Evolutionary conservation across 2,797 vertebrate genomes (phyloP), one percentile per base, ranked within the genome.

Genomic region (Lepilemur septentrionalis): DNA sequence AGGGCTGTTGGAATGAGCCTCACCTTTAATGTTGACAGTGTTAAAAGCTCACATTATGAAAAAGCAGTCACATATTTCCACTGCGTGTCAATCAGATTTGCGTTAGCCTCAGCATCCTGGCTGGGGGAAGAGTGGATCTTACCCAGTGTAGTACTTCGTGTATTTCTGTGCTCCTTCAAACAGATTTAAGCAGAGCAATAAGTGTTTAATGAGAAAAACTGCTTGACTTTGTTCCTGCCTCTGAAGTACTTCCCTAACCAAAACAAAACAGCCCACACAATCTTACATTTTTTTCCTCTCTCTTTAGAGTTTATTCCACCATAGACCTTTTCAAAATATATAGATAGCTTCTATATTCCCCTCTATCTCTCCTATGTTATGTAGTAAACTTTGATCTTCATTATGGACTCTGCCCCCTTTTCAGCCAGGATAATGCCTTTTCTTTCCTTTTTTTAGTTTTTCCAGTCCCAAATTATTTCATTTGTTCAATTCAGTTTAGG

Each of bases 171-270:
- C 52, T 82, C 52, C 73, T 81, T 97, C 79, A 72, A 65, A 93
- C n/a, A 80, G 59, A 75, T 92, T 50, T 89, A 93, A 94, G 91
- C 80, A 81, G 70, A 95, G 32, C 57, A 72, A 12, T 96, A 75
- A 94, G 91, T 81, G 35, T 92, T 88, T 86, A 96, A 87, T 91
- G 67, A 97, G 70, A 43, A 95, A 92, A 96, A 32, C 89, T 89
- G 48, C 30, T 83, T 97, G 89, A 86, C 86, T 96, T 96, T 85
- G 65, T 89, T 84, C 61, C 48, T 63, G 4, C 76, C 93, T 90
- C 91, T 70, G 23, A 61, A n/a, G 41, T 70, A 63, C 88, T 94
- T 92, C 81, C 50, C 81, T 84, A 35, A 61, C 18, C 35, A 28
- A 52, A 80, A 69, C 13, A 50, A 67, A 78, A 75, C 41, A 84